phyloP scores from a whole-genome alignment of 2,888 invertebrate genomes.

The Rhagophthalmus giganteus region DNA sequence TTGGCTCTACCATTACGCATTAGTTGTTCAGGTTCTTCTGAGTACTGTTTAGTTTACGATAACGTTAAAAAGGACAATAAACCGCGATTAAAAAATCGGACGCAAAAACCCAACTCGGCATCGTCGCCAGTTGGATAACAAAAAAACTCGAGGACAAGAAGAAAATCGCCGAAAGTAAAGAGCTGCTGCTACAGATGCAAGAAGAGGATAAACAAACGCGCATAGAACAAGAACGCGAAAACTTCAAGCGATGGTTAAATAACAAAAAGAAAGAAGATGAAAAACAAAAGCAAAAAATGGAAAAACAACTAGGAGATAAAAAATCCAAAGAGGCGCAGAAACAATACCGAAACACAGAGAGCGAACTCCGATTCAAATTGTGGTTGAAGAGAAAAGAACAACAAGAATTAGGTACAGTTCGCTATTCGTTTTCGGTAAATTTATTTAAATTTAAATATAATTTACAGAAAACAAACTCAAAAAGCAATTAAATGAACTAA shows the following conservation, averaged over 20 bases:
- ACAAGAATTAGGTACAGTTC: constrained; percentile 6
- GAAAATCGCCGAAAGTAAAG: background rate
- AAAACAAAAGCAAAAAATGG: background rate
- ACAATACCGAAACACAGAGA: background rate
- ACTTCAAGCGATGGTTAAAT: background rate
- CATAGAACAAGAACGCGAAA: background rate
- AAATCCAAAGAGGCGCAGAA: background rate
- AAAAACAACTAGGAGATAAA: background rate
- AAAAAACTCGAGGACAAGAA: background rate
- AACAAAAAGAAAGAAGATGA: constrained; percentile 1
- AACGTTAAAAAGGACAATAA: background rate
- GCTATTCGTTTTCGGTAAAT: too few relatives aligned
- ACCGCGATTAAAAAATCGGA: background rate
- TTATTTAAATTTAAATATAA: constrained; percentile 3
- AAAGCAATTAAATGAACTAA: constrained; percentile 53
- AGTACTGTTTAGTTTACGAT: background rate
- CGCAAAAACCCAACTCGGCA: background rate
- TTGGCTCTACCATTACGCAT: too few relatives aligned
- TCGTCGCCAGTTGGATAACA: too few relatives aligned
- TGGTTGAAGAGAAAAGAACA: constrained; percentile 8
- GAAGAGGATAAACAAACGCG: background rate
- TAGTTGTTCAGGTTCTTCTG: background rate
- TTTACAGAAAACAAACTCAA: constrained; percentile 48
- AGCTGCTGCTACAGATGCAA: background rate
- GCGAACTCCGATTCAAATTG: constrained; percentile 1